Evolutionary conservation across 1,140 invertebrate species (phyloP).

Genomic region (Drosophila takahashii): DNA sequence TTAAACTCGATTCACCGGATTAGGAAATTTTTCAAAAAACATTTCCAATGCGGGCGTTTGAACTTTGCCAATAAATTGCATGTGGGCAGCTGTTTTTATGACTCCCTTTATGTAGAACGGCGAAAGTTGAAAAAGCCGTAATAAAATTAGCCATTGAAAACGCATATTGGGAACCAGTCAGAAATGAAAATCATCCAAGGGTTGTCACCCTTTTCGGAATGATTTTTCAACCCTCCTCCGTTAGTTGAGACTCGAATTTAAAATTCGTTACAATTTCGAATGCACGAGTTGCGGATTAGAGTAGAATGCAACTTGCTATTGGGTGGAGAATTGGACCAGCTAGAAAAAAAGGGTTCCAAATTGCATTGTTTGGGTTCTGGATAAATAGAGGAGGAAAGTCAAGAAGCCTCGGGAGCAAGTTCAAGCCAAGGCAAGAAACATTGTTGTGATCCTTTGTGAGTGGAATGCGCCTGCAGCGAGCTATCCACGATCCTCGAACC

Average conservation of each 20-base stretch:
- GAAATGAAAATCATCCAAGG: conserved; percentile 49
- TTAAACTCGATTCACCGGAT: conserved; percentile 42
- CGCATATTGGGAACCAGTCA: conserved; percentile 38
- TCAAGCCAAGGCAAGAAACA: conserved; percentile 14
- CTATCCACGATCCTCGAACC: conserved; percentile 31
- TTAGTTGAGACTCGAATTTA: conserved; percentile 29
- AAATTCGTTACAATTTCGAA: conserved; percentile 74
- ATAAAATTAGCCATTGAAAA: conserved; percentile 72
- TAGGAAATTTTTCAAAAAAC: conserved; percentile 32
- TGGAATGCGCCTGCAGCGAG: conserved; percentile 56
- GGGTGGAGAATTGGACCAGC: conserved; percentile 7
- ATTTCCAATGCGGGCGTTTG: conserved; percentile 54
- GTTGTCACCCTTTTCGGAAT: conserved; percentile 38
- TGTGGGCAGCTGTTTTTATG: conserved; percentile 80
- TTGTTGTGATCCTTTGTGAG: conserved; percentile 30
- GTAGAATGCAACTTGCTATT: conserved; percentile 47
- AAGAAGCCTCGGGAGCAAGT: conserved; percentile 72
- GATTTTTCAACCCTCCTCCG: conserved; percentile 50
- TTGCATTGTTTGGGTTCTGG: conserved; percentile 50
- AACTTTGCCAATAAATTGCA: conserved; percentile 51
- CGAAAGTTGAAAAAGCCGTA: conserved; percentile 43
- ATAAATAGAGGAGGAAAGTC: conserved; percentile 44
- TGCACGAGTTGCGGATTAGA: conserved; percentile 68
- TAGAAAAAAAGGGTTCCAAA: conserved; percentile 43
- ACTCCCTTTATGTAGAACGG: conserved; percentile 53